phyloP scores from a whole-genome alignment of 2,888 invertebrate genomes.

The Calameuta pallipes region DNA sequence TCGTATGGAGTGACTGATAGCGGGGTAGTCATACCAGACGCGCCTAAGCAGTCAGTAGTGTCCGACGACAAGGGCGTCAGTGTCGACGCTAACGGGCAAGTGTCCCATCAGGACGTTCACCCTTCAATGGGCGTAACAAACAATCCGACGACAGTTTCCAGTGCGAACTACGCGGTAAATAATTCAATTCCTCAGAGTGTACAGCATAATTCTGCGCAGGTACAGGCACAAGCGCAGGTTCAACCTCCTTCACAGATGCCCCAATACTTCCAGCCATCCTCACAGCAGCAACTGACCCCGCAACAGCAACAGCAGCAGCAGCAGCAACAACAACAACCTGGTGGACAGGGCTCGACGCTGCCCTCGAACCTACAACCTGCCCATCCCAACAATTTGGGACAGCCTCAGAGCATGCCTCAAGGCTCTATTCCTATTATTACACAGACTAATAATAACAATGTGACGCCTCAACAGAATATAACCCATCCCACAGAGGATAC shows the following conservation, averaged over 20 bases:
- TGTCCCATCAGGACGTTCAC: slow-evolving; percentile 51
- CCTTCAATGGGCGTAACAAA: slow-evolving; percentile 42
- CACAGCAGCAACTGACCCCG: slow-evolving; percentile 39
- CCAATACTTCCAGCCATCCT: slow-evolving; percentile 51
- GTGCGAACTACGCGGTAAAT: slow-evolving; percentile 45
- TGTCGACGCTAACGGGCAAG: slow-evolving; percentile 57
- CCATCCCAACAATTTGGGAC: slow-evolving; percentile 69
- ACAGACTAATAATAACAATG: slow-evolving; percentile 58
- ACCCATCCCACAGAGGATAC: slow-evolving; percentile 51
- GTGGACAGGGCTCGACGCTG: slow-evolving; percentile 72
- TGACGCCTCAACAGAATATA: slow-evolving; percentile 50
- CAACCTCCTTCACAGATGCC: slow-evolving; percentile 61
- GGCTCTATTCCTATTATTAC: slow-evolving; percentile 72
- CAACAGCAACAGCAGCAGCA: slow-evolving; percentile 51
- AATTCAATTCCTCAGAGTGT: slow-evolving; percentile 66
- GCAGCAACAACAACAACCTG: slow-evolving; percentile 45
- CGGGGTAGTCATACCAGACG: slow-evolving; percentile 56
- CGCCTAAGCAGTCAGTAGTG: slow-evolving; percentile 44
- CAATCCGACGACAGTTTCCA: slow-evolving; percentile 53
- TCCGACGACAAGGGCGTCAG: slow-evolving; percentile 49
- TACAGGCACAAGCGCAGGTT: slow-evolving; percentile 69
- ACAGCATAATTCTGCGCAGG: slow-evolving; percentile 70
- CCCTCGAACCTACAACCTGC: slow-evolving; percentile 72
- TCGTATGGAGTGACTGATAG: slow-evolving; percentile 63
- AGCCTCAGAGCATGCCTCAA: slow-evolving; percentile 71